These are phyloP conservation scores for Apodemia zela DNA, from an alignment of 2,888 invertebrate species.

Conservation along the genomic window DNA sequence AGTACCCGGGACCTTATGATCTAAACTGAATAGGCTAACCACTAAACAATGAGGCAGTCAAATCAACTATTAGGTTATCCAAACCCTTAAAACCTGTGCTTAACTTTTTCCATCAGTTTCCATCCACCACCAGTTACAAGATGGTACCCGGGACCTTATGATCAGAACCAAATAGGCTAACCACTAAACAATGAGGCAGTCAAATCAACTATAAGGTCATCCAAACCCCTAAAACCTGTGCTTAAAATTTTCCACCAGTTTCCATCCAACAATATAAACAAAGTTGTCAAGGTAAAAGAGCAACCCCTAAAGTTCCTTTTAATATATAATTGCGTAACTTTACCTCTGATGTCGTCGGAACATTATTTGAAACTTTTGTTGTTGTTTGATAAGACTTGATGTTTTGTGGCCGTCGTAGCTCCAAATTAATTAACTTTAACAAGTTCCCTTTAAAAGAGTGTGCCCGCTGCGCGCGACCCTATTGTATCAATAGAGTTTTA, in stretches of 20 bases:
- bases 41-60: not conserved
- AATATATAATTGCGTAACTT: constrained; percentile 16
- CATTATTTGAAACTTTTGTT: constrained; percentile 14
- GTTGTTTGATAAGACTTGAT: constrained; percentile 14
- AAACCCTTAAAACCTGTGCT: not conserved
- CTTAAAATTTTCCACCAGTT: not conserved
- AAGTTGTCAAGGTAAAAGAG: constrained; percentile 1
- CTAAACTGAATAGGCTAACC: no score
- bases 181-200: not conserved
- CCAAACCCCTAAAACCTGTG: not conserved
- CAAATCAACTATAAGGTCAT: not conserved
- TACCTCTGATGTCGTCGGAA: constrained; percentile 18
- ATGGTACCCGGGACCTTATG: no score
- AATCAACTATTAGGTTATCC: not conserved
- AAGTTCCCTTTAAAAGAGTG: constrained; percentile 26
- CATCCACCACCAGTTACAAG: no score
- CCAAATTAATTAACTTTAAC: constrained; percentile 35
- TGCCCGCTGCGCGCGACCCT: not conserved
- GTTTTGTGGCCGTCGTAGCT: constrained; percentile 8
- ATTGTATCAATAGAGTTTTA: not conserved
- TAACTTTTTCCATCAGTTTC: not conserved
- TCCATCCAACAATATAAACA: not conserved
- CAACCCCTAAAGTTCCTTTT: not conserved
- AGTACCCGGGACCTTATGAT: no score
- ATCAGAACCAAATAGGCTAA: no score